A percentile compares a stretch with the other conserved stretches of the same genome.
Conservation (phyloP, 2,888 invertebrate species). For the Stenolophus ochropezus region DNA sequence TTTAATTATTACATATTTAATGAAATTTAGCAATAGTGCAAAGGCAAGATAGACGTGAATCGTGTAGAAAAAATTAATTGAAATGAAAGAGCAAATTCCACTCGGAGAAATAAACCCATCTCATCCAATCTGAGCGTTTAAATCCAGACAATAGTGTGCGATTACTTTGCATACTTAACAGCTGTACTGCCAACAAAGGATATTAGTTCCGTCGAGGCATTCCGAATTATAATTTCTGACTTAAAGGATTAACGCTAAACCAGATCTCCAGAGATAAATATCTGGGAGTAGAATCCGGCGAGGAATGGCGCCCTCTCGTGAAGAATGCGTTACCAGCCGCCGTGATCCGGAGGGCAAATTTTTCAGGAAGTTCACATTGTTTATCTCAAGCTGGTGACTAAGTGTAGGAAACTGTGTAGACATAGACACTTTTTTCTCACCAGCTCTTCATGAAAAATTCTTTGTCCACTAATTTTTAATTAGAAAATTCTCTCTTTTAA, state of each 20-base stretch:
- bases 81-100: not conserved
- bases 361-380: not conserved
- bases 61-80: not conserved
- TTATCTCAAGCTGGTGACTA: not conserved
- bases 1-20: too few species aligned
- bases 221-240: slow-evolving; percentile 45
- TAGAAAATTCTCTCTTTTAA: too few species aligned
- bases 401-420: too few species aligned
- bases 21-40: not conserved
- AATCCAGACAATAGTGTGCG: slow-evolving; percentile 35
- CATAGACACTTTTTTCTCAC: too few species aligned
- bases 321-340: slow-evolving; percentile 16
- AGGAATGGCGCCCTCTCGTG: not conserved
- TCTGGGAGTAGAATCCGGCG: slow-evolving; percentile 8
- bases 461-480: too few species aligned
- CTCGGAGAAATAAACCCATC: slow-evolving; percentile 2
- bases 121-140: slow-evolving; percentile 14
- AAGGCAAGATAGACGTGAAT: not conserved
- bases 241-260: slow-evolving; percentile 46
- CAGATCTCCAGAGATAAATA: slow-evolving; percentile 45
- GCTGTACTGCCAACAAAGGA: slow-evolving; percentile 20
- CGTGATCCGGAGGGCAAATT: not conserved
- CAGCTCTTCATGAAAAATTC: too few species aligned
- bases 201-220: slow-evolving; percentile 24
- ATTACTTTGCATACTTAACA: slow-evolving; percentile 38